Percentiles rank a stretch among this genome's conserved stretches.
Evolutionary conservation across 1,140 invertebrate species (phyloP).

Genomic region (Drosophila ogumai): DNA sequence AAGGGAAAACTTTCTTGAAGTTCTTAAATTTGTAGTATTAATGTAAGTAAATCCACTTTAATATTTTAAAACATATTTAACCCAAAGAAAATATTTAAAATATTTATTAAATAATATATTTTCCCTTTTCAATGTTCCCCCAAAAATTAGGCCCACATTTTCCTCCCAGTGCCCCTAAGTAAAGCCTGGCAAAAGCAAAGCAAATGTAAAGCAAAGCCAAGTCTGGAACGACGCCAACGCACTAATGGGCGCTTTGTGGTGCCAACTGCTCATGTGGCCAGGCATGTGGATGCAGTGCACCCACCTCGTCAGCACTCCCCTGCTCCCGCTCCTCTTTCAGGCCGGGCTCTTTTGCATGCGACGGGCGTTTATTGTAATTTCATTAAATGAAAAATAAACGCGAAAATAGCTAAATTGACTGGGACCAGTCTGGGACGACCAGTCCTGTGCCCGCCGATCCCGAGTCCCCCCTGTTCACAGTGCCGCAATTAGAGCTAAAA

Average conservation of each 20-base stretch:
- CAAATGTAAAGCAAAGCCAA: conserved; percentile 15
- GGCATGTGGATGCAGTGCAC: conserved; percentile 40
- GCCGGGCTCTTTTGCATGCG: conserved; percentile 53
- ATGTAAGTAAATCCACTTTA: too few relatives aligned
- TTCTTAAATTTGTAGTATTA: neutral
- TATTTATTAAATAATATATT: neutral
- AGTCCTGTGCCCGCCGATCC: conserved; percentile 3
- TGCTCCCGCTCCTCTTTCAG: neutral
- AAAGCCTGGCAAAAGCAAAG: conserved; percentile 33
- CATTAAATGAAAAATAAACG: conserved; percentile 79
- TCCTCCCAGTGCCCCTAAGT: conserved; percentile 20
- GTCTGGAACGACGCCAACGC: conserved; percentile 66
- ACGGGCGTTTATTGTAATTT: conserved; percentile 80
- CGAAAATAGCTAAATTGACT: conserved; percentile 65
- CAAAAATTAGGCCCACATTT: neutral
- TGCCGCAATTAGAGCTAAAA: conserved; percentile 74
- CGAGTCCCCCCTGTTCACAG: conserved; percentile 35
- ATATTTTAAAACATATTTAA: too few relatives aligned
- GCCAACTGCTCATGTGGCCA: conserved; percentile 62
- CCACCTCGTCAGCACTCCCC: neutral
- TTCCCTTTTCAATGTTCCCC: accelerated
- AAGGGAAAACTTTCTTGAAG: neutral
- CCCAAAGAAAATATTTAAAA: neutral
- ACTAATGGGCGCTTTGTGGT: conserved; percentile 69
- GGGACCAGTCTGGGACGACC: conserved; percentile 27